These are phyloP conservation scores for Psittacula cyanocephala DNA, from an alignment of 2,113 vertebrate genomes.

Conservation along the genomic window DNA sequence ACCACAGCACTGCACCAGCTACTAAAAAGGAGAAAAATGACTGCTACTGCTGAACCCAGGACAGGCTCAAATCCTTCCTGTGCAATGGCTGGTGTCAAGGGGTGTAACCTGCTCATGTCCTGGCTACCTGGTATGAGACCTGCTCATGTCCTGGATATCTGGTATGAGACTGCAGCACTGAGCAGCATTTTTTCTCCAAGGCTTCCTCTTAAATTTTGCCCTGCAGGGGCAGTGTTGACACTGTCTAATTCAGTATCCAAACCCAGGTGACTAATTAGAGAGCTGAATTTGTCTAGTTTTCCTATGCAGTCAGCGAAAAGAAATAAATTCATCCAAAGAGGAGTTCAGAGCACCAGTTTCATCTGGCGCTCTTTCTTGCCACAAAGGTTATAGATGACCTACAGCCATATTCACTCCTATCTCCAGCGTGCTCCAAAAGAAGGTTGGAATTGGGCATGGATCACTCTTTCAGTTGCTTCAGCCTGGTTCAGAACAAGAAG, in stretches of 20 bases:
- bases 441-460: not conserved
- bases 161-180: not conserved
- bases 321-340: not conserved
- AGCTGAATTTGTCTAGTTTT: not conserved
- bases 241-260: not conserved
- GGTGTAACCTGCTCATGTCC: not conserved
- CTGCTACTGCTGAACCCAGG: no score
- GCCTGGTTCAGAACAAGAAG: not conserved
- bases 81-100: accelerated
- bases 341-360: not conserved
- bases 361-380: not conserved
- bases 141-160: not conserved
- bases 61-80: no score
- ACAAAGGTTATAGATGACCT: not conserved
- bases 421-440: accelerated
- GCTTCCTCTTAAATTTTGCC: not conserved
- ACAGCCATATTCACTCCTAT: not conserved
- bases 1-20: no score
- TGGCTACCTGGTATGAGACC: not conserved
- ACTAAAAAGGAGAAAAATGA: no score
- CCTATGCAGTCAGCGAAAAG: not conserved
- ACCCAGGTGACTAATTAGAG: not conserved
- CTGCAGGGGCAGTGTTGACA: not conserved
- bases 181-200: not conserved
- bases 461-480: not conserved